A percentile compares a stretch with the other conserved stretches of the same genome.
Conservation (phyloP, 2,797 vertebrate genomes). For the Nyctibius grandis region DNA sequence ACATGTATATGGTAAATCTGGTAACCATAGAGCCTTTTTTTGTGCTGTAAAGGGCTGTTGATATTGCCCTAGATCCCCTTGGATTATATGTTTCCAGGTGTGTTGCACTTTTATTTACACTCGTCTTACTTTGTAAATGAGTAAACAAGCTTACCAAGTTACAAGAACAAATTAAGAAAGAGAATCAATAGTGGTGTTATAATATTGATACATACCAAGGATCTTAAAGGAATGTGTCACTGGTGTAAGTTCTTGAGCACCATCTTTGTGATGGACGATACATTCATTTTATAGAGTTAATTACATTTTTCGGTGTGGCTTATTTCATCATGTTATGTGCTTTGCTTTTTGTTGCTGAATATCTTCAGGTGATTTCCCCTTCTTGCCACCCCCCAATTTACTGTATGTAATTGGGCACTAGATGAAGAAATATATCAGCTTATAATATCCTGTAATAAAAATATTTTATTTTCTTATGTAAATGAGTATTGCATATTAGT, state of each 20-base stretch:
- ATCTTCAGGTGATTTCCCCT: neutral
- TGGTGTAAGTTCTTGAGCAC: neutral
- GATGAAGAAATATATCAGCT: neutral
- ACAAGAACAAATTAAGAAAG: neutral
- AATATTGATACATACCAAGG: neutral
- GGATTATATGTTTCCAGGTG: neutral
- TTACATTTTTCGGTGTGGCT: neutral
- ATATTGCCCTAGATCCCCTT: neutral
- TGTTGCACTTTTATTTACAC: neutral
- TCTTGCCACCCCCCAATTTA: neutral
- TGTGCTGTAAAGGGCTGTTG: neutral
- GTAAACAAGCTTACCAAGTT: neutral
- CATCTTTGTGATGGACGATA: neutral
- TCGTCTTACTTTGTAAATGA: neutral
- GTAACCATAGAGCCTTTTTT: neutral
- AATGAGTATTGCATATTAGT: neutral
- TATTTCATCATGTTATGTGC: neutral
- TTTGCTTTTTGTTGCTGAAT: neutral
- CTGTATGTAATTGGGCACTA: neutral
- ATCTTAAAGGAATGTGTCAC: neutral
- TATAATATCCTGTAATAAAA: neutral
- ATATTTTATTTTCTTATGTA: neutral
- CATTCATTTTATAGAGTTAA: neutral
- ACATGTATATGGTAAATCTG: neutral
- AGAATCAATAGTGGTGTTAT: neutral